Conservation (phyloP, 2,797 vertebrate species). For the Chromis chromis region DNA sequence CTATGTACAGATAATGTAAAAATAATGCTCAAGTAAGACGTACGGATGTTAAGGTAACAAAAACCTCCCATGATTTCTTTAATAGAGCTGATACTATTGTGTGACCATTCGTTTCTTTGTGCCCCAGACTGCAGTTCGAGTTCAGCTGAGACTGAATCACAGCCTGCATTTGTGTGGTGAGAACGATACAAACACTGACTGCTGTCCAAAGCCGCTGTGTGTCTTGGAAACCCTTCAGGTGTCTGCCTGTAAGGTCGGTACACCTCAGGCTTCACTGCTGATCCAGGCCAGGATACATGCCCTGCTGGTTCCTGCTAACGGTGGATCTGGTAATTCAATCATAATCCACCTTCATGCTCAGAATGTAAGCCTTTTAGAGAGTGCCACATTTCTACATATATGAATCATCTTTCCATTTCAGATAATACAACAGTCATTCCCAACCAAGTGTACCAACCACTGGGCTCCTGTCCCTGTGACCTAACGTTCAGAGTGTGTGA, state of each 20-base stretch:
- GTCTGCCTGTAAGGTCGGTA: slow-evolving; percentile 82
- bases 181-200: slow-evolving; percentile 78
- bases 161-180: slow-evolving; percentile 82
- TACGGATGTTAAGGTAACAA: slow-evolving; percentile 1
- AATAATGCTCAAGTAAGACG: background rate
- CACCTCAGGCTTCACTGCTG: slow-evolving; percentile 83
- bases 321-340: slow-evolving; percentile 82
- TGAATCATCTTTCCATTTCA: slow-evolving; percentile 61
- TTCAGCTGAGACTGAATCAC: slow-evolving; percentile 83
- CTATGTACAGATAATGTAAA: background rate
- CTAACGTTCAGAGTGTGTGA: slow-evolving; percentile 88
- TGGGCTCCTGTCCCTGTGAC: slow-evolving; percentile 95
- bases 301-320: slow-evolving; percentile 75
- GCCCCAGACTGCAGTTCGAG: slow-evolving; percentile 66
- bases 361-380: background rate
- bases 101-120: background rate
- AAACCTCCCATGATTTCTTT: background rate
- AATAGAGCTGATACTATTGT: background rate
- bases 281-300: slow-evolving; percentile 90
- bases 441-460: slow-evolving; percentile 90
- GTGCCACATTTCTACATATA: background rate
- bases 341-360: background rate
- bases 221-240: slow-evolving; percentile 88
- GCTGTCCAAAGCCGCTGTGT: slow-evolving; percentile 85
- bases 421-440: slow-evolving; percentile 89